Evolutionary conservation across 2,888 invertebrate species (phyloP), one percentile per base, ranked within the genome.

Genomic region (Lycophotia porphyrea): DNA sequence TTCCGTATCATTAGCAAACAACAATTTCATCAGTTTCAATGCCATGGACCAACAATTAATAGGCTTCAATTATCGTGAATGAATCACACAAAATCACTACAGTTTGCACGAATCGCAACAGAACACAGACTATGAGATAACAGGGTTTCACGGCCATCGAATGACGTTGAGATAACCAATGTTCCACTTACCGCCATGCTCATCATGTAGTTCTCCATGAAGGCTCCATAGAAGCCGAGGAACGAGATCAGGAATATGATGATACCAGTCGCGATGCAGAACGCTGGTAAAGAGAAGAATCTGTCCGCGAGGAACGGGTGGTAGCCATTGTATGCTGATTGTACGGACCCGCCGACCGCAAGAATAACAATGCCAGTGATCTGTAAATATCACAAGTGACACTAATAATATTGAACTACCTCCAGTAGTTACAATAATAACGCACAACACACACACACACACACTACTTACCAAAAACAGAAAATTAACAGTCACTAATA

Each of bases 221-320:
- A 97, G 0, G 99, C 98, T 63, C 99, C 99, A 95, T 98, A 99
- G 95, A 99, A 99, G 77, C 99, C 99, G 89, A 98, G 98, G 93
- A 98, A 98, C 0, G 98, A 97, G 68, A 99, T 97, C 84, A 98
- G 92, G 92, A 98, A 97, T 88, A 98, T 97, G 85, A 98, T 97
- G 94, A 90, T 92, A 21, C 98, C 98, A 44, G 98, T 97, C 3
- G 98, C 97, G 81, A 98, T 98, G 71, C 98, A 96, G 76, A 97
- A 96, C 18, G 98, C 97, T 13, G 98, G 98, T 42, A 98, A 97
- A 0, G 98, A 98, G 90, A 98, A 97, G 93, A 98, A 98, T 86
- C 97, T 95, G 75, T 97, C 97, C 18, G 96, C 92, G 13, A 98
- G 95, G 88, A 98, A 98, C 85, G 97, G 95, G 81, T 97, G 96